phyloP scores from a whole-genome alignment of 2,888 invertebrate species.

The Ariolimax columbianus region DNA sequence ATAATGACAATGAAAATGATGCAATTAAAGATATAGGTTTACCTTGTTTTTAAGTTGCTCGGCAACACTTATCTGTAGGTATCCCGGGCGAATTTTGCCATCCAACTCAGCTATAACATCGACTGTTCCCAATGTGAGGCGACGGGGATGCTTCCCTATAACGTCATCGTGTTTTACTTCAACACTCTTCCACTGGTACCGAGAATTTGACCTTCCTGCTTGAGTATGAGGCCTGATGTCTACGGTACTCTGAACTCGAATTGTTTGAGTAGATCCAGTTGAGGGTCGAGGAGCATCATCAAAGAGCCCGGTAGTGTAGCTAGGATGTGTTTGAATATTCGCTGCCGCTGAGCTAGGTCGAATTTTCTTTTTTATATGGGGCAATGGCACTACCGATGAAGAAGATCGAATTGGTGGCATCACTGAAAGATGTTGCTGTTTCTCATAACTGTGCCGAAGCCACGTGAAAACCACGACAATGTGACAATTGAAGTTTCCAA shows the following conservation, averaged over 20 bases:
- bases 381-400: constrained; percentile 18
- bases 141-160: constrained; percentile 65
- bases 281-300: constrained; percentile 69
- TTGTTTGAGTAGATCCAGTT: constrained; percentile 62
- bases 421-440: background rate
- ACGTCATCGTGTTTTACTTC: constrained; percentile 60
- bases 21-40: constrained; percentile 12
- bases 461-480: background rate
- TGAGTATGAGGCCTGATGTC: constrained; percentile 71
- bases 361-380: constrained; percentile 59
- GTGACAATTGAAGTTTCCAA: background rate
- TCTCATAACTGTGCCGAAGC: background rate
- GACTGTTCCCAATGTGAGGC: constrained; percentile 71
- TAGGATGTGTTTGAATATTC: constrained; percentile 75
- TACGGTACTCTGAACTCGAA: constrained; percentile 38
- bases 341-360: constrained; percentile 76
- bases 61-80: constrained; percentile 59
- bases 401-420: constrained; percentile 26
- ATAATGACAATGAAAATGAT: background rate
- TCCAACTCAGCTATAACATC: constrained; percentile 71
- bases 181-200: constrained; percentile 56
- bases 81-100: constrained; percentile 61
- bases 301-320: constrained; percentile 71
- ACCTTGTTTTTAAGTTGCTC: constrained; percentile 71
- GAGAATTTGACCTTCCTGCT: constrained; percentile 64